These are phyloP conservation scores for Idaea straminata DNA, from an alignment of 2,888 invertebrate genomes.

Conservation along the genomic window DNA sequence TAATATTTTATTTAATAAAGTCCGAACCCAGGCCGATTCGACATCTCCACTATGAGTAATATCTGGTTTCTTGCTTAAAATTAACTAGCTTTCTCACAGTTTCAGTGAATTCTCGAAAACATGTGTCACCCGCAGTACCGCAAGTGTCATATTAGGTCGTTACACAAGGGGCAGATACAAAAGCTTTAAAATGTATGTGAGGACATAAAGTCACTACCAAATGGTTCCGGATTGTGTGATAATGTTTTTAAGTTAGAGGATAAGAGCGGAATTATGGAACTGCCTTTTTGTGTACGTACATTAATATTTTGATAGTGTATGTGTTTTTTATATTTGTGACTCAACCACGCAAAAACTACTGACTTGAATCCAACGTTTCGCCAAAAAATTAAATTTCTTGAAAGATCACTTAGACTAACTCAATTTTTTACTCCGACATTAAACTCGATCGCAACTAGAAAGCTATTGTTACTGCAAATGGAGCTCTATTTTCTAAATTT, in stretches of 20 bases:
- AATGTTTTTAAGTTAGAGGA: slow-evolving; percentile 28
- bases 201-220: slow-evolving; percentile 71
- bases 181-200: slow-evolving; percentile 65
- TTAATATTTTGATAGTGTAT: background rate
- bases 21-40: background rate
- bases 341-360: background rate
- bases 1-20: background rate
- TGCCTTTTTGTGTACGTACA: background rate
- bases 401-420: too few species aligned
- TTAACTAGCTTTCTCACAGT: slow-evolving; percentile 40
- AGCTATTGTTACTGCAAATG: too few species aligned
- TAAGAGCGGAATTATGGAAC: background rate
- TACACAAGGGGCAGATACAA: slow-evolving; percentile 54
- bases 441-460: too few species aligned
- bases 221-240: slow-evolving; percentile 51
- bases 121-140: slow-evolving; percentile 34
- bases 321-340: background rate
- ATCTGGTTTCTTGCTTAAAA: background rate
- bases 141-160: slow-evolving; percentile 37
- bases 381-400: too few species aligned
- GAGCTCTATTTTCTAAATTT: too few species aligned
- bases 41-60: background rate
- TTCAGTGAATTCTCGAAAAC: slow-evolving; percentile 37
- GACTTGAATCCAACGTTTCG: too few species aligned
- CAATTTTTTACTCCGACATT: too few species aligned